Base-by-base conservation (phyloP, 2,113 vertebrate genomes). In the Illadopsis cleaveri region DNA sequence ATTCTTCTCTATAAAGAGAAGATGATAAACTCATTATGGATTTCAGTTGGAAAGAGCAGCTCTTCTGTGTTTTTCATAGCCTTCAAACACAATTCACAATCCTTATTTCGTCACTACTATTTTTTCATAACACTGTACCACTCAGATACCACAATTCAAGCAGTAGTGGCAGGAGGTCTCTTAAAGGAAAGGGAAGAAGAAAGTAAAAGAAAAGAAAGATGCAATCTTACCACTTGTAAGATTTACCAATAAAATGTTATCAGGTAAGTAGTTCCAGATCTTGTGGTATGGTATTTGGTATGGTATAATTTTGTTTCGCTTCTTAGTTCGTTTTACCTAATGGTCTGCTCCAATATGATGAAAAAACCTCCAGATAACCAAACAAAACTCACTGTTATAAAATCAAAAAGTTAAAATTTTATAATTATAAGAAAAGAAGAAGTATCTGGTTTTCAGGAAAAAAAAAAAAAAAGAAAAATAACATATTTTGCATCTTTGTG, bases 251-350 rank as follows among this genome's bases (percentile, higher is more conserved):
- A 66, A 86, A 53, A 66, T 28, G 0, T 38, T 80, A 30, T 6
- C 22, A 92, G 6, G 10, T 37, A 54, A 47, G 4, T 25, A 35
- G 28, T 60, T 66, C 5, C 23, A 86, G 40, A 22, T 62, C 21
- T 61, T 65, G 37, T 78, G 35, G 21, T 5, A 2, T 5, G 5
- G 2, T 48, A 47, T 64, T 66, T 20, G 5, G 1, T 78, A 45
- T 47, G 8, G 9, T 11, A 57, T 10, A 51, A 27, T 37, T 83
- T 24, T 40, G 1, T 44, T 50, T 27, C 0, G 0, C 40, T 60
- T 27, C 64, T 58, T 51, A 28, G 6, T 28, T 75, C 38, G 38
- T 4, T 48, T 75, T 75, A n/a, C 12, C 1, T 82, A 72, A 35
- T n/a, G 1, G 8, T 72, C 27, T 62, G 6, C 4, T 94, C 12